Percentiles rank a stretch among this genome's conserved stretches.
These are phyloP conservation scores for Aphelenchoides besseyi DNA, from an alignment of 1,140 invertebrate genomes.

Conservation along the genomic window DNA sequence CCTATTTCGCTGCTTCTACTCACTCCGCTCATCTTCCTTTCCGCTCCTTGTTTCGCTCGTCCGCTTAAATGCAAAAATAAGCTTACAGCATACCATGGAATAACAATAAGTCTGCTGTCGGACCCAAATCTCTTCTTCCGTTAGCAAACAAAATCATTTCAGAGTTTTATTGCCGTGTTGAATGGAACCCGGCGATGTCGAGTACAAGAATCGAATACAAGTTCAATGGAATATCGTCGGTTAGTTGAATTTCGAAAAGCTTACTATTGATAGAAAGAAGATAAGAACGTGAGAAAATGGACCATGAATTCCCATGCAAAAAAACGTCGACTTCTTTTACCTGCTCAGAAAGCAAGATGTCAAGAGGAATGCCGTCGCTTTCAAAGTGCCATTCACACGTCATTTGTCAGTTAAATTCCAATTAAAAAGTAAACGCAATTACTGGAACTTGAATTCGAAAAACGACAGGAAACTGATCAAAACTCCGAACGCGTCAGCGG, in stretches of 20 bases:
- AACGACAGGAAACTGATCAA: no score
- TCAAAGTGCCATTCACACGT: neutral
- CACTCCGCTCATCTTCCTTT: constrained; percentile 1
- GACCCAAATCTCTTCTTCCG: neutral
- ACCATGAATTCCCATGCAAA: neutral
- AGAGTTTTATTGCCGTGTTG: no score
- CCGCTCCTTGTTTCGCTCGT: neutral
- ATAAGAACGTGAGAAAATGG: neutral
- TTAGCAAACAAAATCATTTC: neutral
- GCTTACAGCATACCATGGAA: neutral
- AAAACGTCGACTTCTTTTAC: neutral
- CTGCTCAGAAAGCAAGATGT: neutral
- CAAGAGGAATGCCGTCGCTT: neutral
- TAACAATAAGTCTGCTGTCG: neutral
- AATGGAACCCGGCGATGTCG: no score
- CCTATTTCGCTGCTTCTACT: neutral
- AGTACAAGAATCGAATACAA: no score
- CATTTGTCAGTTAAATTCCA: no score
- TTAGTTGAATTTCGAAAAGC: no score
- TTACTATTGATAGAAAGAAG: neutral
- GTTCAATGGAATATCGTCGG: no score
- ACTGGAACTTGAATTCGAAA: no score
- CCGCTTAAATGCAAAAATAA: constrained; percentile 6
- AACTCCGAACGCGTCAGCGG: no score
- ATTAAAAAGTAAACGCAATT: no score